These are phyloP conservation scores for Neodontobutis hainanensis DNA, from an alignment of 2,113 vertebrate genomes.

Conservation along the genomic window DNA sequence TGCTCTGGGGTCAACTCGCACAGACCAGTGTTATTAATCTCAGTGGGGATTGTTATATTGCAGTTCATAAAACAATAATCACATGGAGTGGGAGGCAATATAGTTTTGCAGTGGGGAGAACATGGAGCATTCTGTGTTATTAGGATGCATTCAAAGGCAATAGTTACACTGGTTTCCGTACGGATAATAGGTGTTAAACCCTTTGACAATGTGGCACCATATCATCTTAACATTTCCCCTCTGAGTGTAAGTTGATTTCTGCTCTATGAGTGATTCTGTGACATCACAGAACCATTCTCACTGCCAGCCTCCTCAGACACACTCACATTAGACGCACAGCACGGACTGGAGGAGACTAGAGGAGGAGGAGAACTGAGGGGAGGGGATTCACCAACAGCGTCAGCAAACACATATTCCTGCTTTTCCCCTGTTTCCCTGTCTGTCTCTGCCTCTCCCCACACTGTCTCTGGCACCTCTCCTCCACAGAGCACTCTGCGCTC, in stretches of 20 bases:
- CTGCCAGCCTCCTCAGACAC: background rate
- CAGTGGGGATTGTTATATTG: background rate
- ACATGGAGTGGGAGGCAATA: slow-evolving; percentile 1
- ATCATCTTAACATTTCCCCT: too few species aligned
- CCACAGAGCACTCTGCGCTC: background rate
- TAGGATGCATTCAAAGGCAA: too few species aligned
- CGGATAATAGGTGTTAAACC: too few species aligned
- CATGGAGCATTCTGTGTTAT: background rate
- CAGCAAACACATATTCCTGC: slow-evolving; percentile 63
- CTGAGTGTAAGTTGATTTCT: too few species aligned
- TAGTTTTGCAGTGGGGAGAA: background rate
- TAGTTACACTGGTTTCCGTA: too few species aligned
- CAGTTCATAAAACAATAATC: slow-evolving; percentile 5
- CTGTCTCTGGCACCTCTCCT: slow-evolving; percentile 3
- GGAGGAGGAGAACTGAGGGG: slow-evolving; percentile 60
- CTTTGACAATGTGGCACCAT: too few species aligned
- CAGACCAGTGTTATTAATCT: background rate
- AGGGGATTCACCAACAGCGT: slow-evolving; percentile 55
- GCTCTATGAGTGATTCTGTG: background rate
- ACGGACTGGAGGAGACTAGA: slow-evolving; percentile 6
- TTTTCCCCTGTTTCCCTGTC: slow-evolving; percentile 49
- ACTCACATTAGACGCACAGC: background rate
- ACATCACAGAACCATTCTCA: background rate
- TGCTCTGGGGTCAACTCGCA: background rate
- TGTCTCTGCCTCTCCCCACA: slow-evolving; percentile 23